Evolutionary conservation across 2,113 vertebrate genomes (phyloP), one percentile per base, ranked within the genome.

Genomic region (Proterorhinus semilunaris): DNA sequence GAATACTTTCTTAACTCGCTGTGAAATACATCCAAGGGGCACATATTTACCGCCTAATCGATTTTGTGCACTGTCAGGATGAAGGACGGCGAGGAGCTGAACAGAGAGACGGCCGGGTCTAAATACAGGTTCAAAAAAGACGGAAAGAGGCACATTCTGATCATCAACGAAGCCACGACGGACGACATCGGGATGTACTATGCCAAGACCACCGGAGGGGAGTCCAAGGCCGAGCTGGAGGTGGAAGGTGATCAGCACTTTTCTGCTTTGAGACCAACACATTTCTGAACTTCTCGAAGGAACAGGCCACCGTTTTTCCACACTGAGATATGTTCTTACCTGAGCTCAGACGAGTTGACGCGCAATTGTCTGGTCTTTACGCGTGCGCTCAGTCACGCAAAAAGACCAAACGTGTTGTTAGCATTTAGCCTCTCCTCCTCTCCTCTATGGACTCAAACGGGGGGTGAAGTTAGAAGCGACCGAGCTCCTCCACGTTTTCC

Each of bases 71-170:
- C 72, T n/a, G 57, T 58, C 76, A 98, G 96, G 96, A 92, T 85
- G 90, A 98, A 97, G 76, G 94, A 97, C 1, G 96, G 94, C 0
- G 94, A 94, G 42, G 96, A 98, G 79, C 53, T 98, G 80, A 95
- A 87, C 0, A 91, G 91, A n/a, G 96, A 97, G 0, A 83, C 62
- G 0, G 83, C 88, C 7, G 88, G 86, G 61, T 94, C 94, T 3
- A 96, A 94, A 82, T 96, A 95, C 80, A 93, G 95, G 78, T 92
- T 98, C 77, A 98, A 96, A 88, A 98, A 97, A 72, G 96, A 96
- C 0, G 96, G 95, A 5, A 95, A 85, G 81, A 94, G 89, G 10
- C 96, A 98, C 61, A 82, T 91, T 27, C 89, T 98, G 81, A 93
- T 97, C 82, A 95, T 94, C 83, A 93, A 93, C 0, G 96, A 98